These are phyloP conservation scores for Natator depressus DNA, from an alignment of 2,113 vertebrate genomes.

Conservation along the genomic window DNA sequence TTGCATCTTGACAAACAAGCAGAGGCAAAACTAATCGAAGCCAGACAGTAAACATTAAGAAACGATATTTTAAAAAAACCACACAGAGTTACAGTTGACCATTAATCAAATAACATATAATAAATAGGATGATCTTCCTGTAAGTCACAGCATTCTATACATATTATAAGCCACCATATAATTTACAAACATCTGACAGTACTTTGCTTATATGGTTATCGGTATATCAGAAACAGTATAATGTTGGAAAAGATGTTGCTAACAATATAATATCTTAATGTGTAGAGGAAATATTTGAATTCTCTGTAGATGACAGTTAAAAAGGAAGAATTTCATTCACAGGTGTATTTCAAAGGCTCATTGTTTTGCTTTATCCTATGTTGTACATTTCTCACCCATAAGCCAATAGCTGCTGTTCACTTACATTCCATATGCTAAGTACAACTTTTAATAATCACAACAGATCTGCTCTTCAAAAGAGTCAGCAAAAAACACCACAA, in stretches of 20 bases:
- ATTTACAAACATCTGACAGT: background rate
- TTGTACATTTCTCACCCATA: conserved; percentile 13
- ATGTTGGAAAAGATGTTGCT: background rate
- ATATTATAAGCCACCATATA: background rate
- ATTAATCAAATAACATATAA: background rate
- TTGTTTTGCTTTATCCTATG: conserved; percentile 12
- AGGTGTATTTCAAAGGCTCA: conserved; percentile 53
- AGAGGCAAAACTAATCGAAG: background rate
- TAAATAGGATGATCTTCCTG: background rate
- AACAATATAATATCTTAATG: conserved; percentile 3
- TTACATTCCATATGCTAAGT: conserved; percentile 59
- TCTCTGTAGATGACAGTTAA: background rate
- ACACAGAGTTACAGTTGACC: background rate
- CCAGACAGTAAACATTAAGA: background rate
- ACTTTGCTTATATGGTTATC: background rate
- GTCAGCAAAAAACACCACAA: conserved; percentile 36
- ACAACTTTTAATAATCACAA: conserved; percentile 66
- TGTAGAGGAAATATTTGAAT: background rate
- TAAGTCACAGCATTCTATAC: background rate
- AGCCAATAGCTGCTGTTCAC: conserved; percentile 47
- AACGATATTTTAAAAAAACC: background rate
- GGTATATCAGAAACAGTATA: background rate
- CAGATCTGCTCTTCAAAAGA: conserved; percentile 34
- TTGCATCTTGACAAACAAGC: background rate
- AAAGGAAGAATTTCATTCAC: conserved; percentile 43